Conservation (phyloP, 1,140 invertebrate genomes). For the Whitmania pigra region DNA sequence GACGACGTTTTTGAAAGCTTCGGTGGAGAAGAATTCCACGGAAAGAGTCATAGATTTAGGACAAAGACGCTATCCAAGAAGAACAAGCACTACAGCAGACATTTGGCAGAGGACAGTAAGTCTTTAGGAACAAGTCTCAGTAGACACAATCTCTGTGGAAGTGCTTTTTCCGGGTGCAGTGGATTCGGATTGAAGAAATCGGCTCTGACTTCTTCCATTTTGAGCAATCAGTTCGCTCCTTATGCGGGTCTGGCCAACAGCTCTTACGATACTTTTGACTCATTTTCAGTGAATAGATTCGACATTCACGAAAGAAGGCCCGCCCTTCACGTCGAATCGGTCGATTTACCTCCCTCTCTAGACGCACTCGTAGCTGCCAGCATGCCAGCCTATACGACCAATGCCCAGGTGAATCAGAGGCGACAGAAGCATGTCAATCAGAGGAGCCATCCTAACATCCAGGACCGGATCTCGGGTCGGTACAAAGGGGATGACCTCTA, state of each 20-base stretch:
- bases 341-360: constrained; percentile 8
- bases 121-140: neutral
- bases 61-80: neutral
- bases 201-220: neutral
- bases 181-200: neutral
- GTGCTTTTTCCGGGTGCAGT: neutral
- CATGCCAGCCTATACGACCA: constrained; percentile 5
- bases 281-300: constrained; percentile 3
- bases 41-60: neutral
- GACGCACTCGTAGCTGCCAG: neutral
- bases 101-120: neutral
- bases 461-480: neutral
- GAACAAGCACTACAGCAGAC: neutral
- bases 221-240: neutral
- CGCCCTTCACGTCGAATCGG: constrained; percentile 3
- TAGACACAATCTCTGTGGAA: neutral
- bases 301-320: constrained; percentile 10
- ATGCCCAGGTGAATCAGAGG: neutral
- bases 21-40: neutral
- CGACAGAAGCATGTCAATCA: neutral
- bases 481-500: no score
- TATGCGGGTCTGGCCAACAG: constrained; percentile 1
- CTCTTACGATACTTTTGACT: neutral
- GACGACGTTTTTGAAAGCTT: neutral
- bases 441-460: neutral